phyloP scores from a whole-genome alignment of 2,797 vertebrate genomes.

The Takifugu rubripes region DNA sequence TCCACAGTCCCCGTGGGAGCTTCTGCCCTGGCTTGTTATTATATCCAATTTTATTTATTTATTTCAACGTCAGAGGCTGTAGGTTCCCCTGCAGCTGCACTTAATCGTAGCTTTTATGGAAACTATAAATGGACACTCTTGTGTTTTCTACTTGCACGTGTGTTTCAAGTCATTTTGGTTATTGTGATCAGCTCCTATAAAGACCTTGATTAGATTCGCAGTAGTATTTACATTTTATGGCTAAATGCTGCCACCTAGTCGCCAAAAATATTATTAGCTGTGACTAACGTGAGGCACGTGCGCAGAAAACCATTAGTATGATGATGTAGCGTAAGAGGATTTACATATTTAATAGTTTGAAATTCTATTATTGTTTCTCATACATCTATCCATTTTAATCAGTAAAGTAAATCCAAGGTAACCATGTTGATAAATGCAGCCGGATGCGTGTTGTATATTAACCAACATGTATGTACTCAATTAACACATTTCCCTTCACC shows the following conservation, averaged over 20 bases:
- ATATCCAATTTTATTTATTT: slow-evolving; percentile 5
- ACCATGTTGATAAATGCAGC: background rate
- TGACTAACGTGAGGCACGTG: background rate
- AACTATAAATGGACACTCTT: background rate
- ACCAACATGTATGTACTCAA: slow-evolving; percentile 19
- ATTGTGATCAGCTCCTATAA: background rate
- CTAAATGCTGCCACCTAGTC: slow-evolving; percentile 48
- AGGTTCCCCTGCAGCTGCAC: background rate
- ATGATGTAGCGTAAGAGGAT: background rate
- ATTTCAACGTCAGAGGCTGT: slow-evolving; percentile 1
- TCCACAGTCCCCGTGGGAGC: slow-evolving; percentile 40
- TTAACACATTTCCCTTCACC: slow-evolving; percentile 27
- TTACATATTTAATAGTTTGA: background rate
- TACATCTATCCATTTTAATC: too few species aligned
- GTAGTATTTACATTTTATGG: background rate
- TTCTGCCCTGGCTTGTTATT: slow-evolving; percentile 8
- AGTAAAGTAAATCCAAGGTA: background rate
- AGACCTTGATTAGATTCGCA: background rate
- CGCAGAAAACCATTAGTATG: too few species aligned
- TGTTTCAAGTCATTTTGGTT: background rate
- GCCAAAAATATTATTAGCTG: background rate
- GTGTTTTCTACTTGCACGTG: too few species aligned
- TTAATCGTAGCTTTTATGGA: slow-evolving; percentile 4
- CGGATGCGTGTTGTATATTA: slow-evolving; percentile 3
- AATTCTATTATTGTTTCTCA: background rate